These are phyloP conservation scores for Leiothrix lutea DNA, from an alignment of 2,113 vertebrate species.

Conservation along the genomic window DNA sequence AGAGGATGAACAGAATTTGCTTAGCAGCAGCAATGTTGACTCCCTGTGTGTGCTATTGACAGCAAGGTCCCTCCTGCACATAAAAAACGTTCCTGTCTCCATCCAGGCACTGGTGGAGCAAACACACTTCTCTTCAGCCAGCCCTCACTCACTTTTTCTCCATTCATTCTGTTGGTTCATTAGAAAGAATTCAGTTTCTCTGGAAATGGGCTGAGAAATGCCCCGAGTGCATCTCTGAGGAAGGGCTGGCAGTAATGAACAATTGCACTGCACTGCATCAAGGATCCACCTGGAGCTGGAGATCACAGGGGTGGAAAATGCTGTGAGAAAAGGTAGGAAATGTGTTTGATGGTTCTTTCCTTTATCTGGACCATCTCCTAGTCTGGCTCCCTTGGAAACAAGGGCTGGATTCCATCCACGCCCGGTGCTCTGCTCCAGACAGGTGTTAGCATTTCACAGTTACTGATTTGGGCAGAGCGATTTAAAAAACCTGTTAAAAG, in stretches of 20 bases:
- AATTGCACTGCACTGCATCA: not conserved
- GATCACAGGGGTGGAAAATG: not conserved
- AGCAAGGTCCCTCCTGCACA: not conserved
- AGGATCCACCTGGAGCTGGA: not conserved
- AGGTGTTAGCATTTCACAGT: not conserved
- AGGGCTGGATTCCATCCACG: not conserved
- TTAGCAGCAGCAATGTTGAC: not conserved
- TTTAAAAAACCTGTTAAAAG: not conserved
- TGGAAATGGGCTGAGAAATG: not conserved
- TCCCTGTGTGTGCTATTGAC: not conserved
- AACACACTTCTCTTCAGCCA: not conserved
- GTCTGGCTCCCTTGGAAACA: not conserved
- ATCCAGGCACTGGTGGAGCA: not conserved
- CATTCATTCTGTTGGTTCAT: not conserved
- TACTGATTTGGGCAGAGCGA: not conserved
- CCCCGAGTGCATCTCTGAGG: not conserved
- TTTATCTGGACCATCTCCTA: not conserved
- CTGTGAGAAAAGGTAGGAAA: not conserved
- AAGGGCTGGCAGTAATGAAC: not conserved
- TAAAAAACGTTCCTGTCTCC: not conserved
- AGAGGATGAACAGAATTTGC: not conserved
- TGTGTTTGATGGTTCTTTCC: not conserved
- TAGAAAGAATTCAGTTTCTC: not conserved
- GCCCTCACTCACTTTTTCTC: accelerated
- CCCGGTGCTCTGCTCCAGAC: not conserved